Base-by-base conservation (phyloP, 2,113 vertebrate genomes). In the Colinus virginianus region DNA sequence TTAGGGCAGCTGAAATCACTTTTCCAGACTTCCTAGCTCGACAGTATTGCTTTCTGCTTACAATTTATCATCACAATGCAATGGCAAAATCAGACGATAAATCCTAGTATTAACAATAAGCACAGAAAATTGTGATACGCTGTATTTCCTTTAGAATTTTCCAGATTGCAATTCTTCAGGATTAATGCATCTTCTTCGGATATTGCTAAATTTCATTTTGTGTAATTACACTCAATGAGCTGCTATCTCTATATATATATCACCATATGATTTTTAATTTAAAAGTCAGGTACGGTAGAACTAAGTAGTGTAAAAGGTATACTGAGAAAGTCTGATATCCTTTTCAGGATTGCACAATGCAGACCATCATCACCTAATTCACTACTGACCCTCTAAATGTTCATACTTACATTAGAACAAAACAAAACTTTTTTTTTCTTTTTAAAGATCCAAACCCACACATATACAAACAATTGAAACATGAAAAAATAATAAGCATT, bases 1-100 rank as follows among this genome's bases (percentile, higher is more conserved):
- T 86, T 94, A 96, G 96, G 94, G 90, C 87, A 97, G 48, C 13
- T 90, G 76, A 97, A 96, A 97, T 95, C 90, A 95, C 77, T 78
- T 95, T 84, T 84, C 82, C 61, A 85, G 75, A 69, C 49, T 94
- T 96, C 64, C 48, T 76, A 77, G 87, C 63, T n/a, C 93, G 79
- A 91, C 82, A 94, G 67, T 70, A 90, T 53, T 85, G 62, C 93
- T 94, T 94, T 92, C 84, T 95, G 72, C 49, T 81, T 78, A 91
- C 94, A 91, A 97, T 94, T 93, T 95, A 95, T 20, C 28, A 74
- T 38, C 42, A 59, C 80, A 86, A 79, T 78, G 72, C 93, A 96
- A 92, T 23, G 22, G 48, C 80, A 26, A 70, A 94, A 90, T 61
- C 68, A 55, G 46, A 82, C 49, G 51, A 86, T 42, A 71, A 72